phyloP scores from a whole-genome alignment of 1,140 invertebrate species.

The Brachionus paranguensis region DNA sequence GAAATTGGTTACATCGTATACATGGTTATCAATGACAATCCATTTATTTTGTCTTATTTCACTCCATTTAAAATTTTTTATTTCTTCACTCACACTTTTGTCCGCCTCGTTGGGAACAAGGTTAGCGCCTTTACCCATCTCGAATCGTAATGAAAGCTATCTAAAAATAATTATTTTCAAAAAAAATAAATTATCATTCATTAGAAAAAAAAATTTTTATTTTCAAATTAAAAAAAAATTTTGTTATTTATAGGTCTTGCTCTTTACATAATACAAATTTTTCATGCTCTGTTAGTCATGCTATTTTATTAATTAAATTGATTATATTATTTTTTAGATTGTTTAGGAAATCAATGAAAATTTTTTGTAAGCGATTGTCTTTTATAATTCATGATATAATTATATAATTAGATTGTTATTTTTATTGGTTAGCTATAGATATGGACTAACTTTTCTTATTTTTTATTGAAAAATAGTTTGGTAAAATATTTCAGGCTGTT shows the following conservation, averaged over 20 bases:
- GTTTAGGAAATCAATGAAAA: not conserved
- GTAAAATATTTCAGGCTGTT: too few relatives aligned
- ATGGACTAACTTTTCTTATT: too few relatives aligned
- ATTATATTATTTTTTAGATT: not conserved
- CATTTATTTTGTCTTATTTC: constrained; percentile 44
- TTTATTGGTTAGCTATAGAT: too few relatives aligned
- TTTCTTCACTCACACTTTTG: not conserved
- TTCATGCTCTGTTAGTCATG: not conserved
- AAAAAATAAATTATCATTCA: not conserved
- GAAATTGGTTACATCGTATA: constrained; percentile 52
- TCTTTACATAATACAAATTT: not conserved
- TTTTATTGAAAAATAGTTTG: too few relatives aligned
- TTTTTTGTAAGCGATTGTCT: not conserved
- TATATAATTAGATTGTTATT: too few relatives aligned
- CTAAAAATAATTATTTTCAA: not conserved
- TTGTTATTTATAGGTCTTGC: not conserved
- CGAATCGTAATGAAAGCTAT: not conserved
- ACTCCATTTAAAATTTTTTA: constrained; percentile 46
- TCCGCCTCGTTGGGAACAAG: not conserved
- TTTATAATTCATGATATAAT: not conserved
- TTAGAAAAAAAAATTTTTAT: not conserved
- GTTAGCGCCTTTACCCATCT: constrained; percentile 12
- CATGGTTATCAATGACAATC: constrained; percentile 50
- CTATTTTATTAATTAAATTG: not conserved
- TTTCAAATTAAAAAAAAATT: not conserved